Evolutionary conservation across 1,140 invertebrate genomes (phyloP), one percentile per base, ranked within the genome.

Genomic region (Drosophila lini): DNA sequence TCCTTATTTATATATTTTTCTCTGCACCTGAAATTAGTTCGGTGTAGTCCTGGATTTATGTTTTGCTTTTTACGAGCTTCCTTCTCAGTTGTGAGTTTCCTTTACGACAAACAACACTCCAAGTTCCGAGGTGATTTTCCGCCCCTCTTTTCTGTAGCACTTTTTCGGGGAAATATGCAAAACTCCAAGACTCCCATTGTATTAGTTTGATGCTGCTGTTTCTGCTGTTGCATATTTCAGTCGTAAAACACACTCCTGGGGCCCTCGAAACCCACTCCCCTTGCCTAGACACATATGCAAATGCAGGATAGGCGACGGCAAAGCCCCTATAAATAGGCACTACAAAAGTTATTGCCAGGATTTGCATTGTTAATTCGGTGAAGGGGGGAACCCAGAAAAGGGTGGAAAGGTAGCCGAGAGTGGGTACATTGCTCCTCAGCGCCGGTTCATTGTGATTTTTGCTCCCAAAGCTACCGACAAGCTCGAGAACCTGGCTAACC

Each of bases 321-420:
- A 70, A 57, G 19, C 56, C 15, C 44, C 65, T 58, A 71, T 70
- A 74, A 74, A 69, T 74, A 70, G 58, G 58, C 55, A 80, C 56
- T 80, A 48, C 56, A 76, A 60, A 64, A 76, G 56, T 77, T 74
- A 78, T 78, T 50, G 57, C 52, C 44, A 25, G 16, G 60, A 78
- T 84, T 85, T 81, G 76, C 61, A 83, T 83, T 78, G 74, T 63
- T 81, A 68, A 80, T 76, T 78, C 63, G 32, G 32, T 3, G 32
- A 16, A 31, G 34, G 50, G 44, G 42, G 38, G 34, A 19, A 19
- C 34, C 15, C 34, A 38, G 34, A 44, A 69, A 41, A 22, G 52
- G 52, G 34, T 55, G 52, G 34, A 55, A 36, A 55, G 52, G 34
- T 25, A n/a, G 13, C 3, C 1, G 11, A 19, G 16, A 19, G 50